Evolutionary conservation across 2,888 invertebrate species (phyloP).

Genomic region (Petrolisthes manimaculis): DNA sequence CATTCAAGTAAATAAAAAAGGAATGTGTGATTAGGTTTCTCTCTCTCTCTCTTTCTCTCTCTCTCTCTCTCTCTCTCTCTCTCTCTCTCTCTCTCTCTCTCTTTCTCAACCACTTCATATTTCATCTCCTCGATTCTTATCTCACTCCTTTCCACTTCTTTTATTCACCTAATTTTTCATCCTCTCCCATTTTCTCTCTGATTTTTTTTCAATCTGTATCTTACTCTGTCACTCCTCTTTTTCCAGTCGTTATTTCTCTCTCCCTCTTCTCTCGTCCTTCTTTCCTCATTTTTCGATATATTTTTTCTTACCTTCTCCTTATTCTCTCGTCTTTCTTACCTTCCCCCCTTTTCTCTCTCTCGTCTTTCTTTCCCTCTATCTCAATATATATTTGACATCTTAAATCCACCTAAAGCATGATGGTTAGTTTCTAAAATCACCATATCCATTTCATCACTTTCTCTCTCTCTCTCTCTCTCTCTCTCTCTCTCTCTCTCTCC

Average conservation of each 20-base stretch:
- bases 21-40: background rate
- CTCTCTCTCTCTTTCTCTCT: background rate
- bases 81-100: background rate
- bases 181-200: background rate
- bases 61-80: background rate
- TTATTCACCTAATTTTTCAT: background rate
- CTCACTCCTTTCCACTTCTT: background rate
- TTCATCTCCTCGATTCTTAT: background rate
- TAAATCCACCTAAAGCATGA: background rate
- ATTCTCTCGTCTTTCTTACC: background rate
- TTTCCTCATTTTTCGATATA: background rate
- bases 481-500: background rate
- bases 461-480: slow-evolving; percentile 1
- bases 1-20: background rate
- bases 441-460: background rate
- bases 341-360: too few relatives aligned
- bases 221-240: background rate
- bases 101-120: background rate
- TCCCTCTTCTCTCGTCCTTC: background rate
- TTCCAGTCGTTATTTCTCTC: background rate
- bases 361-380: background rate
- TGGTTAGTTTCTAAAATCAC: background rate
- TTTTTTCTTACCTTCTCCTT: background rate
- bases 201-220: background rate
- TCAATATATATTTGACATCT: background rate